Percentiles rank a stretch among this genome's conserved stretches.
phyloP scores from a whole-genome alignment of 2,888 invertebrate species.

The Cheiracanthium punctorium region DNA sequence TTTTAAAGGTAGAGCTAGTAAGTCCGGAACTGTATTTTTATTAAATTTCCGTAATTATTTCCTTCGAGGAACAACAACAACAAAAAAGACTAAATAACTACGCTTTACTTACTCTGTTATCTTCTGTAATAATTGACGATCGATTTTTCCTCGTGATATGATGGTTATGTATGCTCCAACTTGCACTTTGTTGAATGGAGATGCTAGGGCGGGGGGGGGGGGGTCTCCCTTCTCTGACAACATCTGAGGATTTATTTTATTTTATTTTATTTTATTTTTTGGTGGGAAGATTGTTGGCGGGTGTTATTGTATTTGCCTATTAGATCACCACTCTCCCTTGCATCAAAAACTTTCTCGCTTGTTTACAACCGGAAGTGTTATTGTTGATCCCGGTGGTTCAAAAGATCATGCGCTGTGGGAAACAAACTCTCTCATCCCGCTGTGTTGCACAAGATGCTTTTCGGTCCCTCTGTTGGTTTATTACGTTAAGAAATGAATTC shows the following conservation, averaged over 20 bases:
- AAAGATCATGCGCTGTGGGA: slow-evolving; percentile 46
- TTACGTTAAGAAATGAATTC: neutral
- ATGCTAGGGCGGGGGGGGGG: neutral
- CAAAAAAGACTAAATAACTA: too few relatives aligned
- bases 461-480: slow-evolving; percentile 36
- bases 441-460: neutral
- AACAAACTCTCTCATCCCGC: neutral
- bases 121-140: neutral
- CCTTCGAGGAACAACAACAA: too few relatives aligned
- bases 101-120: neutral
- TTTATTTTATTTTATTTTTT: neutral
- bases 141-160: too few relatives aligned
- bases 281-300: neutral
- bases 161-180: neutral
- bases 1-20: too few relatives aligned
- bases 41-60: too few relatives aligned
- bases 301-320: slow-evolving; percentile 17
- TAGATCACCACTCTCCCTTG: slow-evolving; percentile 59
- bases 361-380: slow-evolving; percentile 68
- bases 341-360: slow-evolving; percentile 49
- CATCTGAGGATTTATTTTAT: slow-evolving; percentile 25
- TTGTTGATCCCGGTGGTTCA: slow-evolving; percentile 55
- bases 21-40: too few relatives aligned
- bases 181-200: too few relatives aligned
- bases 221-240: too few relatives aligned